phyloP scores from a whole-genome alignment of 2,888 invertebrate genomes.

The Kryphioiulus occultus region DNA sequence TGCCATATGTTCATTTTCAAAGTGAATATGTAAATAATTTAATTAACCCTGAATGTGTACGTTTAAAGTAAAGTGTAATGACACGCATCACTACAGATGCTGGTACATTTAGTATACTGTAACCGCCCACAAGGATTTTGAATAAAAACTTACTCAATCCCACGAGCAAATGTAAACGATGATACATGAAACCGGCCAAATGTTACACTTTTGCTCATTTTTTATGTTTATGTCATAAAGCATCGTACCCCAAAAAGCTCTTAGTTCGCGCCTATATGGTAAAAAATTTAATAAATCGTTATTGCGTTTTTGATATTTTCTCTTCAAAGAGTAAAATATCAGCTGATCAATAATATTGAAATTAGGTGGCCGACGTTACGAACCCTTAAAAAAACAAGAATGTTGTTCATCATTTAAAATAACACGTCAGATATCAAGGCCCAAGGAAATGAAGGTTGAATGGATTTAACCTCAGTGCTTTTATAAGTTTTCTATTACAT shows the following conservation, averaged over 20 bases:
- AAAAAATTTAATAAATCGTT: conserved; percentile 19
- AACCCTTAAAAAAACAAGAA: neutral
- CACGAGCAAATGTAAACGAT: neutral
- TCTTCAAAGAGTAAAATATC: neutral
- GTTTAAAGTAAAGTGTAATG: neutral
- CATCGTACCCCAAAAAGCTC: neutral
- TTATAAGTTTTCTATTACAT: too few species aligned
- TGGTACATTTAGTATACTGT: neutral
- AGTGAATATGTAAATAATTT: neutral
- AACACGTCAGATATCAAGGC: neutral
- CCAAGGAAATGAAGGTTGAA: neutral
- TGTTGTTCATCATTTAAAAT: neutral
- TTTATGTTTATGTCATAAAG: neutral
- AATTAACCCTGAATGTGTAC: neutral
- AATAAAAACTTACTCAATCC: neutral
- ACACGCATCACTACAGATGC: neutral
- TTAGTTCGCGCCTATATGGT: neutral
- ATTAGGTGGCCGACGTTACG: neutral
- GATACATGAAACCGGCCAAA: neutral
- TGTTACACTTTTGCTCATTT: neutral
- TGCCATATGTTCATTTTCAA: neutral
- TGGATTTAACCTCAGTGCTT: neutral
- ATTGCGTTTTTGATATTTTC: neutral
- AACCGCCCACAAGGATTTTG: neutral
- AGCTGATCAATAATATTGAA: conserved; percentile 10